Evolutionary conservation across 2,888 invertebrate genomes (phyloP), one percentile per base, ranked within the genome.

Genomic region (Hydrotaea cyrtoneurina): DNA sequence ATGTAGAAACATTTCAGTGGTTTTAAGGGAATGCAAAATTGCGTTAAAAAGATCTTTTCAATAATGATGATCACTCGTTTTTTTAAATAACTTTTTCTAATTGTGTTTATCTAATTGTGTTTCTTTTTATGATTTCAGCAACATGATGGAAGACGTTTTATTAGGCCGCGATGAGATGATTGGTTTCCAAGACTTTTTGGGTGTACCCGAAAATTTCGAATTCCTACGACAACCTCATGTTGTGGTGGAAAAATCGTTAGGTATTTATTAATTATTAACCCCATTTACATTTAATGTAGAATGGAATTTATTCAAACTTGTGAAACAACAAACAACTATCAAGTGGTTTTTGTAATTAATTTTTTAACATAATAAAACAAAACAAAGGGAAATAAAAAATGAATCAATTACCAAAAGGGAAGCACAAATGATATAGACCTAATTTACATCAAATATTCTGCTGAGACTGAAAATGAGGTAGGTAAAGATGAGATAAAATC

Each of bases 201-300:
- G 96, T 88, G 94, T 94, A 17, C 92, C 94, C 8, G 97, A 97
- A 87, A 94, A 95, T 88, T 93, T 94, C 86, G 97, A 97, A 93
- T 93, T 95, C 72, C 94, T 95, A 89, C 95, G 96, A 13, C 96
- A 96, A 86, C 97, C 98, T 4, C 97, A 98, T 92, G 96, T 96
- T 57, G 93, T 97, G 77, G 93, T 97, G 82, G 98, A 98, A 91
- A 95, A 95, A 66, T 71, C 94, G 74, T 93, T 96, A 69, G 95
- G 96, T 83, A 92, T 96, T 90, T 87, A 78, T 86, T 77, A 80
- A 82, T n/a, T 21, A 57, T 15, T 43, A 31, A 7, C 19, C 11
- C 31, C 19, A 31, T 43, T 76, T 53, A 69, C 21, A 74, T 78
- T 23, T 59, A 17, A 69, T 57, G 75, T 55, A 66, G 36, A 74